Conservation (phyloP, 2,113 vertebrate genomes). For the Mirza zaza region DNA sequence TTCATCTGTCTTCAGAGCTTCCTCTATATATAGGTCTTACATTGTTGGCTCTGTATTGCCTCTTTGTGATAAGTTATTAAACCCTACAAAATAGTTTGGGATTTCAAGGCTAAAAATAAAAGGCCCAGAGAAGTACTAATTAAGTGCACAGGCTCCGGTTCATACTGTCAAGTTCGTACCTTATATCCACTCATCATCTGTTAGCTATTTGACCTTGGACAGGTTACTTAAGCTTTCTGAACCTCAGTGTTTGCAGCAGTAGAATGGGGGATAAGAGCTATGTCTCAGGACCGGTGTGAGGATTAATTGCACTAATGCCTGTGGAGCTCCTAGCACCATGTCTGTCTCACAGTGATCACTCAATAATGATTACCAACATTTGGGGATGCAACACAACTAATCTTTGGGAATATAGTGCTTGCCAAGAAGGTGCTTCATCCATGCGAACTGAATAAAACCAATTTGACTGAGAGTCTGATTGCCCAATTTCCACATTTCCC, state of each 20-base stretch:
- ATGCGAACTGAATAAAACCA: background rate
- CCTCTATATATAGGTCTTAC: background rate
- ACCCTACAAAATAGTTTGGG: background rate
- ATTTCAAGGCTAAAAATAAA: slow-evolving; percentile 26
- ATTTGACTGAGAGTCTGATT: background rate
- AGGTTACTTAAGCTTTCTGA: background rate
- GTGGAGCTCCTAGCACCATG: background rate
- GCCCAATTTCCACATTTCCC: background rate
- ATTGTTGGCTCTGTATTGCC: background rate
- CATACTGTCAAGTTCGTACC: background rate
- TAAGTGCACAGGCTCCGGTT: background rate
- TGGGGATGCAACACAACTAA: background rate
- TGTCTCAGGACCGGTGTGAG: background rate
- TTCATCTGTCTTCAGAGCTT: background rate
- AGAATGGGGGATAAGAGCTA: background rate
- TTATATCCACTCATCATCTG: background rate
- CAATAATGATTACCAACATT: background rate
- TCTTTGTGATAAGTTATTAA: background rate
- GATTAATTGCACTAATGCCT: background rate
- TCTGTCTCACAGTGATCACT: background rate
- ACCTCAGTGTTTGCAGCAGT: background rate
- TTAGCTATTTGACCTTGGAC: background rate
- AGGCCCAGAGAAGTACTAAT: background rate
- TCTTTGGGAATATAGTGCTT: background rate
- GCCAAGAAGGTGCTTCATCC: background rate